Percentiles rank a stretch among this genome's conserved stretches.
phyloP scores from a whole-genome alignment of 2,797 vertebrate species.

The Diglossa cyanea region DNA sequence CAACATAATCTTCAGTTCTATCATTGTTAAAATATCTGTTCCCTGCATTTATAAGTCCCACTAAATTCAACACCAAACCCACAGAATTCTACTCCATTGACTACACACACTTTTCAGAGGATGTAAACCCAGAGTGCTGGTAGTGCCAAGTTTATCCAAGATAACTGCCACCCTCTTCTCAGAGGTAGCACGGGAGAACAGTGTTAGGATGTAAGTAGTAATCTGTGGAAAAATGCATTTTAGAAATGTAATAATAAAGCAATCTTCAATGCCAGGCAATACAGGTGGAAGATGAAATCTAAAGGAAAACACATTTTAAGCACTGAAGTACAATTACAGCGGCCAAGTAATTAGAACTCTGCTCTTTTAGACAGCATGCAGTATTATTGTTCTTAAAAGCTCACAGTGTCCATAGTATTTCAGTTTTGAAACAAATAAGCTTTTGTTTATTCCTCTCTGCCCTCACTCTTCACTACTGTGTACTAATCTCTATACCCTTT shows the following conservation, averaged over 20 bases:
- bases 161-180: not conserved
- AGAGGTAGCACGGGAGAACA: not conserved
- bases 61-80: not conserved
- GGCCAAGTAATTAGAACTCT: not conserved
- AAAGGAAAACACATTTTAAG: not conserved
- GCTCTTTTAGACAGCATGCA: not conserved
- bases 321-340: not conserved
- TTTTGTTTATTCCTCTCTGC: not conserved
- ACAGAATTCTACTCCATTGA: not conserved
- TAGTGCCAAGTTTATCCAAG: not conserved
- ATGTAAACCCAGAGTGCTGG: not conserved
- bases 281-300: not conserved
- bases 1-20: not conserved
- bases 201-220: not conserved
- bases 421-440: not conserved
- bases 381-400: not conserved
- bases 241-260: not conserved
- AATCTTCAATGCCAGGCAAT: not conserved
- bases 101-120: not conserved
- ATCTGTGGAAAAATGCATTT: not conserved
- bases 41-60: not conserved
- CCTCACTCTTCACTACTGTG: not conserved
- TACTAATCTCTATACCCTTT: not conserved
- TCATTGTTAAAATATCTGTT: not conserved
- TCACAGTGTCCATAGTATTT: not conserved